phyloP scores from a whole-genome alignment of 2,797 vertebrate genomes.

The Gila robusta region DNA sequence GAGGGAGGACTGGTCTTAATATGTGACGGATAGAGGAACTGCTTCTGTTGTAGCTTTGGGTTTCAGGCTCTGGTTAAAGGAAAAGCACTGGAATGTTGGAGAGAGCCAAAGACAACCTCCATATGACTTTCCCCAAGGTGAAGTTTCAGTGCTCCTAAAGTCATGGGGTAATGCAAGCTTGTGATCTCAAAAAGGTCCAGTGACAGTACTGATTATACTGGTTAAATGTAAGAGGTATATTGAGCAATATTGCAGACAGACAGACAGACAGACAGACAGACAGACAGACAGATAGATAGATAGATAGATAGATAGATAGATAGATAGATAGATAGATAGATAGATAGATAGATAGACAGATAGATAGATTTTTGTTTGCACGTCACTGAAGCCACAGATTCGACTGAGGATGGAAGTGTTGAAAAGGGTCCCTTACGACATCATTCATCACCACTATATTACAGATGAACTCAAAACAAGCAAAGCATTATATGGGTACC shows the following conservation, averaged over 20 bases:
- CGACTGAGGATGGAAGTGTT: background rate
- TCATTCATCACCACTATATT: constrained; percentile 46
- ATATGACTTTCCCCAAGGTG: constrained; percentile 58
- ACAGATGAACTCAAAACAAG: constrained; percentile 15
- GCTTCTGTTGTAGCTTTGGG: constrained; percentile 23
- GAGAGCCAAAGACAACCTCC: constrained; percentile 35
- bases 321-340: background rate
- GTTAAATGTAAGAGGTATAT: background rate
- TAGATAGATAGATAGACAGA: constrained; percentile 1
- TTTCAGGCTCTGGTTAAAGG: constrained; percentile 33
- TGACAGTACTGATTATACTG: background rate
- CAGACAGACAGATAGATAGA: fast-evolving
- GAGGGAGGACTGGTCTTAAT: constrained; percentile 51
- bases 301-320: background rate
- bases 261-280: too few relatives aligned
- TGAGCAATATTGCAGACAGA: background rate
- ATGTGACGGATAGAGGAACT: constrained; percentile 41
- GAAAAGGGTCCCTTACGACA: constrained; percentile 1
- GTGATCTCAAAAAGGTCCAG: constrained; percentile 10
- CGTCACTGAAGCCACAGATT: constrained; percentile 8
- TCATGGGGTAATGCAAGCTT: background rate
- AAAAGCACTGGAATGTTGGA: constrained; percentile 56
- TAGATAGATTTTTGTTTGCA: background rate
- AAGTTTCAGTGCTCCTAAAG: constrained; percentile 42
- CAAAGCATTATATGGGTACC: constrained; percentile 7